Percentiles rank a stretch among this genome's conserved stretches.
Conservation (phyloP, 2,888 invertebrate genomes). For the Xanthorhoe spadicearia region DNA sequence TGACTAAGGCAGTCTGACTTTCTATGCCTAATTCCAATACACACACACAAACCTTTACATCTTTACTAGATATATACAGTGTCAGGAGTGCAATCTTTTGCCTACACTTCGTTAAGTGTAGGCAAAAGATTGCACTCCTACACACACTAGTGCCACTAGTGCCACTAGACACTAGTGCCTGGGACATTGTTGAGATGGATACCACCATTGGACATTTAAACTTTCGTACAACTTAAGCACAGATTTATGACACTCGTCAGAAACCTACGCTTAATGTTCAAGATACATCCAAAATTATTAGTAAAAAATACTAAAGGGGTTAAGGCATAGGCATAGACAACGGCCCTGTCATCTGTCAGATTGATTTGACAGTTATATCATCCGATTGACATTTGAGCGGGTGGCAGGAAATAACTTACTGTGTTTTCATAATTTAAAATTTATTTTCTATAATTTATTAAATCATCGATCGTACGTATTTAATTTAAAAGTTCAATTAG, state of each 20-base stretch:
- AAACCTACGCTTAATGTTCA: not conserved
- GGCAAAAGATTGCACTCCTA: no score
- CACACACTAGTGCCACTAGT: no score
- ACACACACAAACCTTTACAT: no score
- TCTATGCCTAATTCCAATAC: not conserved
- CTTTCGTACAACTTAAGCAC: not conserved
- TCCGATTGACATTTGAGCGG: not conserved
- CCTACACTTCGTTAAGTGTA: no score
- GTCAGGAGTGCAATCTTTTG: no score
- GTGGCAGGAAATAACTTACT: constrained; percentile 7
- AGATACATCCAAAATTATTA: not conserved
- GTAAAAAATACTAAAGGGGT: not conserved
- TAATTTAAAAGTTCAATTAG: constrained; percentile 9
- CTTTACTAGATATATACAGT: no score
- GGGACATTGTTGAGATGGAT: no score
- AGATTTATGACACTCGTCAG: not conserved
- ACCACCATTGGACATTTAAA: not conserved
- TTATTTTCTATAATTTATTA: constrained; percentile 1
- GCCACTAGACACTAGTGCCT: no score
- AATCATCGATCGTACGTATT: constrained; percentile 10
- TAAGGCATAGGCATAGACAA: constrained; percentile 8
- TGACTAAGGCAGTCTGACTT: not conserved
- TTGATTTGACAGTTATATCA: constrained; percentile 7
- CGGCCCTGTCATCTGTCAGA: constrained; percentile 12
- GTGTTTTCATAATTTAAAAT: not conserved